These are phyloP conservation scores for Hippocampus mohnikei DNA, from an alignment of 2,113 vertebrate species.

Conservation along the genomic window DNA sequence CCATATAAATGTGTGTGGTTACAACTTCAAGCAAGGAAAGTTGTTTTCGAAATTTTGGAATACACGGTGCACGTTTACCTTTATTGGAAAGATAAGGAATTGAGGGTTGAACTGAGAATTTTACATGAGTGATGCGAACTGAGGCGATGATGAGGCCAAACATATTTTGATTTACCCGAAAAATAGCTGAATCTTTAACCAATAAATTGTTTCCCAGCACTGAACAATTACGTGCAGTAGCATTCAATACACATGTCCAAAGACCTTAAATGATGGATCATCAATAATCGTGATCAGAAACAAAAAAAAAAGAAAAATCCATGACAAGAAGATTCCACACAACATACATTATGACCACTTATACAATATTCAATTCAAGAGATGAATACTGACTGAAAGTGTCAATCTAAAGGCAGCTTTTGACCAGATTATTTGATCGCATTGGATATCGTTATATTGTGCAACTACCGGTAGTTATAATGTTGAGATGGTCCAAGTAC, in stretches of 20 bases:
- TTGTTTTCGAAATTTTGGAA: slow-evolving; percentile 62
- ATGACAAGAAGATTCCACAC: slow-evolving; percentile 67
- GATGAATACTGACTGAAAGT: neutral
- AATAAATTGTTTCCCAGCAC: neutral
- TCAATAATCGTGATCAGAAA: neutral
- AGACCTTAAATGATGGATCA: neutral
- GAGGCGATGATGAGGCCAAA: neutral
- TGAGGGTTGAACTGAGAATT: neutral
- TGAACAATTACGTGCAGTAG: neutral
- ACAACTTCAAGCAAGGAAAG: slow-evolving; percentile 20
- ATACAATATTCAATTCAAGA: neutral
- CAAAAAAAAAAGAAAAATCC: slow-evolving; percentile 1
- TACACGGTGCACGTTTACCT: slow-evolving; percentile 49
- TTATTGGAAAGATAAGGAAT: slow-evolving; percentile 19
- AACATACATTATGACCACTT: neutral
- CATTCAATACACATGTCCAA: neutral
- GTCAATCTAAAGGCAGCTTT: neutral
- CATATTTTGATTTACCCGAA: neutral
- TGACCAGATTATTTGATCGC: neutral
- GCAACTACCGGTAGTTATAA: neutral
- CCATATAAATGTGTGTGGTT: slow-evolving; percentile 27
- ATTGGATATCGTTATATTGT: neutral
- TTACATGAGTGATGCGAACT: neutral
- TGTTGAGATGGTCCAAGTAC: neutral
- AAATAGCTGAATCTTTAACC: neutral